Evolutionary conservation across 2,113 vertebrate genomes (phyloP).

Genomic region (Macaca fascicularis): T2T-MFA8v1.1 NC_088386.1:86180501-86181000

Average conservation of each 20-base stretch:
- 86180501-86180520: conserved; percentile 82
- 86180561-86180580: conserved; percentile 60
- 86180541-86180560: conserved; percentile 45
- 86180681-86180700: neutral
- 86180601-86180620: neutral
- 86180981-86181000: too few relatives aligned
- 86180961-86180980: too few relatives aligned
- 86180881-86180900: neutral
- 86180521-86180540: conserved; percentile 38
- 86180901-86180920: neutral
- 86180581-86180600: neutral
- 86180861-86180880: neutral
- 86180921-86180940: neutral
- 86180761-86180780: neutral
- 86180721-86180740: neutral
- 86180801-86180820: neutral
- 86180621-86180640: neutral
- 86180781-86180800: neutral
- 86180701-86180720: neutral
- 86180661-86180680: neutral
- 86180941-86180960: too few relatives aligned
- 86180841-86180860: neutral
- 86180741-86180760: neutral
- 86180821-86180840: neutral
- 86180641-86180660: neutral